A percentile compares a stretch with the other conserved stretches of the same genome.
Conservation (phyloP, 2,113 vertebrate species). For the Myotis brandtii region DNA sequence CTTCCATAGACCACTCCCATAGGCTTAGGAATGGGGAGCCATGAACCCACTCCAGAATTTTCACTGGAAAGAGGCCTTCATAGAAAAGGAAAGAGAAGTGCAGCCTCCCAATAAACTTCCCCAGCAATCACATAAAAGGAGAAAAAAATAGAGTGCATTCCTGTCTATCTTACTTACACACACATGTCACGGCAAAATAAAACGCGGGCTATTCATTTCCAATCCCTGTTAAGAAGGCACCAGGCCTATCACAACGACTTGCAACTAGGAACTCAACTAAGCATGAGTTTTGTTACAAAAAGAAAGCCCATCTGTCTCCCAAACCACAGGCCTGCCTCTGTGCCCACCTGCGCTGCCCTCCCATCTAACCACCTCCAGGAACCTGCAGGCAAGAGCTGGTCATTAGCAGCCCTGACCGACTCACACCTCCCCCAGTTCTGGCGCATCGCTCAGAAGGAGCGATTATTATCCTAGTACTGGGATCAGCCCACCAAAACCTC, state of each 20-base stretch:
- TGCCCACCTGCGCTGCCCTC: neutral
- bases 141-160: neutral
- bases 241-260: neutral
- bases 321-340: neutral
- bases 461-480: neutral
- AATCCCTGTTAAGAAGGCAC: neutral
- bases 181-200: constrained; percentile 8
- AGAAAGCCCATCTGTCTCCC: neutral
- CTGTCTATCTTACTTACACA: neutral
- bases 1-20: neutral
- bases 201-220: neutral
- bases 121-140: neutral
- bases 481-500: neutral
- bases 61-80: constrained; percentile 14
- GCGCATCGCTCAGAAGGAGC: neutral
- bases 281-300: neutral
- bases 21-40: neutral
- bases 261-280: neutral
- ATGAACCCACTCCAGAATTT: neutral
- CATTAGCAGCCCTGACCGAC: neutral
- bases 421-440: neutral
- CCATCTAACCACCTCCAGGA: neutral
- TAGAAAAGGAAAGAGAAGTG: neutral
- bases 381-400: neutral
- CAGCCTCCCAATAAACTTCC: neutral